Base-by-base conservation (phyloP, 2,888 invertebrate genomes). In the Patella ulyssiponensis region DNA sequence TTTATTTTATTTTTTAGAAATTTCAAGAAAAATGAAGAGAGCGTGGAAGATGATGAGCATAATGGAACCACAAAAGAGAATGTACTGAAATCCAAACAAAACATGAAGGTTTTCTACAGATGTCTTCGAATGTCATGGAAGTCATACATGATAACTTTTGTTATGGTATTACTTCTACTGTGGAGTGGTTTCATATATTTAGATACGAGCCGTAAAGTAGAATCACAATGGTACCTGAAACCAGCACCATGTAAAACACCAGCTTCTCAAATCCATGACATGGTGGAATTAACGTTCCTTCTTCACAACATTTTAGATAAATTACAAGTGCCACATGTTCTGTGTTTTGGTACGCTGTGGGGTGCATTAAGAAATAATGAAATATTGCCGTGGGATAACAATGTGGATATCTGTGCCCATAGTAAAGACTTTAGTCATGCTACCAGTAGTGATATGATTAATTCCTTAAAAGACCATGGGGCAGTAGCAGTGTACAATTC, bases 341-440 rank as follows among this genome's bases (percentile, higher is more conserved):
- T 94, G 20, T 94, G 94, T 86, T 93, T 93, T 81, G 93, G 93
- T 52, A 92, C 93, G 14, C 91, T 94, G 3, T 94, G 94, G 94
- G 94, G 94, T 74, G 93, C 93, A 82, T 91, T 94, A 69, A 91
- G 93, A 79, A 88, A 92, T 69, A 92, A 93, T 9, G 90, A 92
- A 23, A 92, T 93, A n/a, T 88, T 94, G 12, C 93, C 93, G 0
- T 94, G 94, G 94, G 93, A 93, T 79, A 90, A 92, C 70, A 92
- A 93, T 84, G 89, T 93, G 12, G 93, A 94, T 80, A 85, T 94
- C 15, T 94, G 94, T 85, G 85, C 93, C 27, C 71, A 54, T 17
- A 27, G 5, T 51, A 52, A 51, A 71, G 72, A 51, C 44, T 44
- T n/a, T 64, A 75, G 11, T 75, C 9, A 14, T 2, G 51, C 69